phyloP scores from a whole-genome alignment of 2,888 invertebrate species.

The Agonopterix subpropinquella region DNA sequence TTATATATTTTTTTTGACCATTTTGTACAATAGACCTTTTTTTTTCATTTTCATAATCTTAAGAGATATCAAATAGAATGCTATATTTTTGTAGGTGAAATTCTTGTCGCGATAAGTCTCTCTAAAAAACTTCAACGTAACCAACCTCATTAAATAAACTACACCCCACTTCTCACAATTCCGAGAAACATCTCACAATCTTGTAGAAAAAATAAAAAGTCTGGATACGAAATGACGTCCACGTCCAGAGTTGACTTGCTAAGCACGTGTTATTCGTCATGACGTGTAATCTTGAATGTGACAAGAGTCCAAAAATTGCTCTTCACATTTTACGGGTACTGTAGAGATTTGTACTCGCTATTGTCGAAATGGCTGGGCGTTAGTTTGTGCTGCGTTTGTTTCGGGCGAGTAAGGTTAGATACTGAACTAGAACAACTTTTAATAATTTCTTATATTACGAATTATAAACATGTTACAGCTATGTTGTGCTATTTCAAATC shows the following conservation, averaged over 20 bases:
- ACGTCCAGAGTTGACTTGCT: conserved; percentile 13
- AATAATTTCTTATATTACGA: no score
- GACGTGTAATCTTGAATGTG: conserved; percentile 32
- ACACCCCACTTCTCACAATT: neutral
- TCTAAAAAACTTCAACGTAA: no score
- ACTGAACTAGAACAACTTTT: neutral
- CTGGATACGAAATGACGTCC: conserved; percentile 16
- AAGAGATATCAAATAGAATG: no score
- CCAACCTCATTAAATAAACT: neutral
- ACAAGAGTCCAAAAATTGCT: conserved; percentile 42
- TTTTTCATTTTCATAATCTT: no score
- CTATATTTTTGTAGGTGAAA: no score
- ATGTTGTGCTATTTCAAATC: no score
- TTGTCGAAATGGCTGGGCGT: conserved; percentile 36
- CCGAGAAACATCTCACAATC: neutral
- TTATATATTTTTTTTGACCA: no score
- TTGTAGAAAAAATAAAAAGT: conserved; percentile 18
- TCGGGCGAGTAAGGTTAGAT: neutral
- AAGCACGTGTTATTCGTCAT: conserved; percentile 33
- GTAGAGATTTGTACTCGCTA: conserved; percentile 46
- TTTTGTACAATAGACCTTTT: no score
- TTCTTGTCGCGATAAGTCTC: no score
- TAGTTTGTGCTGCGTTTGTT: conserved; percentile 23
- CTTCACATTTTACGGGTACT: conserved; percentile 31
- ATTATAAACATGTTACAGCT: no score